Evolutionary conservation across 37 sponge, comb jelly and placozoan species (phyloP), one percentile per base, ranked within the genome.

Genomic region (Oopsacas minuta): DNA sequence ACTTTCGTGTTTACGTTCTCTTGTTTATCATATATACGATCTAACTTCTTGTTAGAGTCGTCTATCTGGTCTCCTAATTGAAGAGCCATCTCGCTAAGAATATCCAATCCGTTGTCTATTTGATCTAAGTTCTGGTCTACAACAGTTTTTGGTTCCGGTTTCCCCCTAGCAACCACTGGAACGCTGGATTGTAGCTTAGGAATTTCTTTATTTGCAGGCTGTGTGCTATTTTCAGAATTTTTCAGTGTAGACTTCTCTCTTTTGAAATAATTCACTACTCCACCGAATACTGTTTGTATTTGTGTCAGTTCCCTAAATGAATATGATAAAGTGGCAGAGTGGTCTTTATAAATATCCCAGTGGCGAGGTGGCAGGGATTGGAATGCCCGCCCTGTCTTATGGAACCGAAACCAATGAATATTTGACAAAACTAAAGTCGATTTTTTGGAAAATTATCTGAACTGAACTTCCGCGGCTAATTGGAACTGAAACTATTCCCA

Each of bases 71-170:
- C 75, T 3, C 75, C 75, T 3, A 61, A n/a, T 61, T 61, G 20
- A n/a, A 61, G 7, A 10, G 75, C 75, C 75, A 61, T 3, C 5
- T 61, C 75, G 22, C 22, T 61, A 25, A 61, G 75, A 10, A 61
- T 61, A 61, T 61, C 75, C 75, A 61, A 61, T 32, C 75, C 75
- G 75, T 25, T 32, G 28, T 61, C 75, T 5, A 61, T 25, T 61
- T 61, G 75, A 3, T 61, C 75, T 61, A 61, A 34, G 75, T 61
- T 61, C 75, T 34, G 75, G 75, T 61, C 75, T 61, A 61, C 30
- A 34, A 61, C 17, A 20, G 20, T 61, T 34, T 61, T 61, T 3
- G 75, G 75, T 3, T 61, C 75, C 17, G 75, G 28, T 10, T 3
- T n/a, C 28, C 22, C 30, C 75, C 75, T 61, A 12, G 75, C 75